Conservation (phyloP, 30 jellyfish, hydroid and myxozoan genomes). For the Cassiopea andromeda region DNA sequence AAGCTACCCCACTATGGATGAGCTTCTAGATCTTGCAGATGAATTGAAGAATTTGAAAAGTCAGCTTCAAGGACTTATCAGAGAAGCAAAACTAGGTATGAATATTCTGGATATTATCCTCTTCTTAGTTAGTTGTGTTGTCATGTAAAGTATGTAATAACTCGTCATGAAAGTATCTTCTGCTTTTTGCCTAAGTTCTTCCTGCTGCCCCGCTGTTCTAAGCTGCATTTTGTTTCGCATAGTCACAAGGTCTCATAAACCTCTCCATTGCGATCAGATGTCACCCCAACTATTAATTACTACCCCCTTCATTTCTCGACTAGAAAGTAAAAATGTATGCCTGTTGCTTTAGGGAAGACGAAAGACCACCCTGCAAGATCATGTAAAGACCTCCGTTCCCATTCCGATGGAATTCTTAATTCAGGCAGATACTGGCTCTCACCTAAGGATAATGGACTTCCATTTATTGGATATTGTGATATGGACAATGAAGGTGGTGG, state of each 20-base stretch:
- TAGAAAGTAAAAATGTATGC: too few relatives aligned
- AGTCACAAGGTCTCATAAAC: too few relatives aligned
- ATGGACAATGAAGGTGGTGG: conserved; percentile 93
- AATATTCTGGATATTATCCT: background rate
- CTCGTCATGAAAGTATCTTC: too few relatives aligned
- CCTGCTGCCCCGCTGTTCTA: too few relatives aligned
- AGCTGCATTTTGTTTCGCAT: too few relatives aligned
- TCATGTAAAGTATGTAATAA: too few relatives aligned
- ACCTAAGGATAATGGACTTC: conserved; percentile 70
- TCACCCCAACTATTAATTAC: too few relatives aligned
- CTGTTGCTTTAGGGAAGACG: conserved; percentile 63
- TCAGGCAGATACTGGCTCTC: conserved; percentile 94
- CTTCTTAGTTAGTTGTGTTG: background rate
- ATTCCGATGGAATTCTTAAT: conserved; percentile 65
- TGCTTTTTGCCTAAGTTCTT: too few relatives aligned
- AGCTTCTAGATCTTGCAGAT: conserved; percentile 72
- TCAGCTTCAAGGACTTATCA: conserved; percentile 54
- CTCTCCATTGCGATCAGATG: too few relatives aligned
- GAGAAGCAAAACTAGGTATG: conserved; percentile 78
- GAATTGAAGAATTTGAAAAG: conserved; percentile 63
- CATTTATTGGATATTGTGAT: conserved; percentile 92
- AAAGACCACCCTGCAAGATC: conserved; percentile 82
- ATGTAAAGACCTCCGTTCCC: conserved; percentile 73
- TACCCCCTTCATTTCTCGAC: too few relatives aligned
- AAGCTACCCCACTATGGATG: conserved; percentile 81